Base-by-base conservation (phyloP, 2,797 vertebrate species). In the Acrocephalus scirpaceus region DNA sequence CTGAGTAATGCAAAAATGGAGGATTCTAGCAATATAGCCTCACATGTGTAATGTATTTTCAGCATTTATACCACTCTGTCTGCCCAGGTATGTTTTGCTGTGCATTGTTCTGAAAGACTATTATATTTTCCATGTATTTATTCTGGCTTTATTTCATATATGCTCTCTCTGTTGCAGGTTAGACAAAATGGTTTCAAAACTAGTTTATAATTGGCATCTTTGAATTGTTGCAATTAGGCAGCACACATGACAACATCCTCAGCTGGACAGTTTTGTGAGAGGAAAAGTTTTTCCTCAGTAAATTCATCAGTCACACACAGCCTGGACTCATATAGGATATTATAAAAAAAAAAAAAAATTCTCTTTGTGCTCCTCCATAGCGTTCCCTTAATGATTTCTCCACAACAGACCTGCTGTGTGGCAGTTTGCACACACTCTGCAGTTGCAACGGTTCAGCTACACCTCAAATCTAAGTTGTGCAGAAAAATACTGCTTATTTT, bases 41-140 rank as follows among this genome's bases (percentile, higher is more conserved):
- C 48, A 45, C 6, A 22, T 0, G 0, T 5, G 8, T 16, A 47
- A 44, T 0, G 0, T 13, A 51, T 40, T 71, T 73, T 76, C 56
- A 83, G 45, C 20, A 16, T 13, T 48, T 90, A 19, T 29, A 38
- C 10, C 20, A 15, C 18, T 48, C 38, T 65, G 7, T 50, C 66
- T 85, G 66, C 32, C n/a, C 44, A 53, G 29, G 13, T 47, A 5
- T 51, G 32, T 75, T 60, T 58, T 54, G 16, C 7, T 34, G 6
- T 61, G 26, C 1, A 6, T 29, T 56, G 21, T 73, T 44, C 44
- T 73, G 40, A n/a, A 71, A 81, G 18, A 20, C 16, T 34, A 36
- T 60, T 83, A 45, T 22, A 12, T 7, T 78, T 48, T 16, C 18
- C 5, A 4, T 44, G 13, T 34, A 56, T 80, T 67, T 86, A 44